Percentiles rank a stretch among this genome's conserved stretches.
These are phyloP conservation scores for Aegithalos caudatus DNA, from an alignment of 2,113 vertebrate genomes.

Conservation along the genomic window DNA sequence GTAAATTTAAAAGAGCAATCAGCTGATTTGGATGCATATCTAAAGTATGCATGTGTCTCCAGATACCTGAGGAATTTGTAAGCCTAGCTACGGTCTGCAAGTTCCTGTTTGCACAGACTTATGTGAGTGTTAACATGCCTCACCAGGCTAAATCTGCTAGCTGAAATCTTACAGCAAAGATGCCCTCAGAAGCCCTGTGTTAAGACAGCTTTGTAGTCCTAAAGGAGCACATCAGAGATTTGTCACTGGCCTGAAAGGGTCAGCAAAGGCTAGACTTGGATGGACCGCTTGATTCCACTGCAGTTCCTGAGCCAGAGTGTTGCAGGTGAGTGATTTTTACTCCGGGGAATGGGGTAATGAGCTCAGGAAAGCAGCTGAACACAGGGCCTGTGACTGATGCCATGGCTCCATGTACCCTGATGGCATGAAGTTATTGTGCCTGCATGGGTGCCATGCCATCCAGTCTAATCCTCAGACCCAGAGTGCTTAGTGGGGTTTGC, in stretches of 20 bases:
- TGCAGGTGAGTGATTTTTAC: neutral
- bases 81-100: neutral
- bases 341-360: neutral
- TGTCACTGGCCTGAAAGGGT: neutral
- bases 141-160: neutral
- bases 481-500: neutral
- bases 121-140: rapidly evolving
- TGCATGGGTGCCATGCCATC: neutral
- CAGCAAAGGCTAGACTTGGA: neutral
- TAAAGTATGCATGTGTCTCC: neutral
- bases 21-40: neutral
- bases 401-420: rapidly evolving
- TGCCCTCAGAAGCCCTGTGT: neutral
- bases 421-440: neutral
- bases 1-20: neutral
- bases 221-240: neutral
- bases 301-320: neutral
- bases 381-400: neutral
- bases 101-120: neutral
- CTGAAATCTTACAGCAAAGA: neutral
- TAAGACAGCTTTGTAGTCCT: neutral
- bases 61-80: neutral
- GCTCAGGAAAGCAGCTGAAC: neutral
- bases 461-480: neutral
- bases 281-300: rapidly evolving